phyloP scores from a whole-genome alignment of 2,113 vertebrate genomes.

The Erythrolamprus reginae region DNA sequence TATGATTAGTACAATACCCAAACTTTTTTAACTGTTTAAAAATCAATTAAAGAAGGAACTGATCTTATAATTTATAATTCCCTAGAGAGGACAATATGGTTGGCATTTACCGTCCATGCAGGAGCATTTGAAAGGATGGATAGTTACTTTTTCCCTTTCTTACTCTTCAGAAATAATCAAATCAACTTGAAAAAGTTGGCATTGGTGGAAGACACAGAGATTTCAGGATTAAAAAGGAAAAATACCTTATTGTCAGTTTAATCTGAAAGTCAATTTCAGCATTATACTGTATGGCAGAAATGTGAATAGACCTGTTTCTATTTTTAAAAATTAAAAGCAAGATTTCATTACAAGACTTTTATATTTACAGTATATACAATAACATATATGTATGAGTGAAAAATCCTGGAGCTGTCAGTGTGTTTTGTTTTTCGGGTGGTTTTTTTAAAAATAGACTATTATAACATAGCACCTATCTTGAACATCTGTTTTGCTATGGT shows the following conservation, averaged over 20 bases:
- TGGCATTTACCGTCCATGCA: not conserved
- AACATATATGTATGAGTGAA: not conserved
- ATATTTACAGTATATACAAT: not conserved
- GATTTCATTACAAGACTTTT: not conserved
- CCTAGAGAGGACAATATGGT: not conserved
- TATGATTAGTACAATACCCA: not conserved
- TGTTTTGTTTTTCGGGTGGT: not conserved
- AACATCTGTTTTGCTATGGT: not conserved
- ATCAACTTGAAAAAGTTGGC: not conserved
- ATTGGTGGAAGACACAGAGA: not conserved
- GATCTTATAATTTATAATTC: not conserved
- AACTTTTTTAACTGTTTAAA: not conserved
- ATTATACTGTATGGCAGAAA: not conserved
- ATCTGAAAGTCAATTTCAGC: not conserved
- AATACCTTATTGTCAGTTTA: not conserved
- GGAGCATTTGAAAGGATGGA: not conserved
- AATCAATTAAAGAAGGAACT: not conserved
- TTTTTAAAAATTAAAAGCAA: not conserved
- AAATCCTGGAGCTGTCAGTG: not conserved
- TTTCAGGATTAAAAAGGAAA: not conserved
- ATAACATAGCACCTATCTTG: not conserved
- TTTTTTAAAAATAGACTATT: not conserved
- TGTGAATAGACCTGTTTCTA: not conserved
- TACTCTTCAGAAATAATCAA: not conserved
- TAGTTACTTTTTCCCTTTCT: not conserved